These are phyloP conservation scores for Malurus melanocephalus DNA, from an alignment of 2,113 vertebrate species.

Conservation along the genomic window DNA sequence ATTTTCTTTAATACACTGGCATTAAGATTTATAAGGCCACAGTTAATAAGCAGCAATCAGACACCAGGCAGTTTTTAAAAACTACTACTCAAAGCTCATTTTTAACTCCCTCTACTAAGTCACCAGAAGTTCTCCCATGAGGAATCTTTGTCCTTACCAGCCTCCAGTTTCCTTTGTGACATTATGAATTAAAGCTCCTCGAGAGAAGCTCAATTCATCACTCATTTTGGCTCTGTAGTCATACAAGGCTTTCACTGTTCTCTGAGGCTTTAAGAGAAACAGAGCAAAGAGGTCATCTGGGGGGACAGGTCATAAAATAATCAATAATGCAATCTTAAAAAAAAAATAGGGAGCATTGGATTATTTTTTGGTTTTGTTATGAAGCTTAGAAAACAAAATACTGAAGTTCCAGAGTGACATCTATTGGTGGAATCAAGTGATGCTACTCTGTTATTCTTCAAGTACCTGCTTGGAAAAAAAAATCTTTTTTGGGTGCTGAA, in stretches of 20 bases:
- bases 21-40: background rate
- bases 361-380: background rate
- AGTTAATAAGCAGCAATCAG: background rate
- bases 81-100: background rate
- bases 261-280: slow-evolving; percentile 78
- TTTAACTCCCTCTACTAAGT: background rate
- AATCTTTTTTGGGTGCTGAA: background rate
- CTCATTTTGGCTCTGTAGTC: slow-evolving; percentile 82
- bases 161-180: slow-evolving; percentile 83
- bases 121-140: background rate
- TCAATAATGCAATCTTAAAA: slow-evolving; percentile 20
- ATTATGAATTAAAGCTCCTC: slow-evolving; percentile 91
- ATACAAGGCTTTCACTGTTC: slow-evolving; percentile 87
- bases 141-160: slow-evolving; percentile 79
- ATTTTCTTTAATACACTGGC: background rate
- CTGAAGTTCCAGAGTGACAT: slow-evolving; percentile 29
- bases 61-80: background rate
- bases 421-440: slow-evolving; percentile 28
- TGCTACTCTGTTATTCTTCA: background rate
- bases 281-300: slow-evolving; percentile 34
- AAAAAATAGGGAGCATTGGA: background rate
- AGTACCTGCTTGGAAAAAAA: background rate
- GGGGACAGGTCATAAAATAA: slow-evolving; percentile 13
- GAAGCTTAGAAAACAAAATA: background rate
- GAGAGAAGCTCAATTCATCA: slow-evolving; percentile 88